Percentiles rank a stretch among this genome's conserved stretches.
Conservation (phyloP, 2,113 vertebrate genomes). For the Mesoclemmys tuberculata region DNA sequence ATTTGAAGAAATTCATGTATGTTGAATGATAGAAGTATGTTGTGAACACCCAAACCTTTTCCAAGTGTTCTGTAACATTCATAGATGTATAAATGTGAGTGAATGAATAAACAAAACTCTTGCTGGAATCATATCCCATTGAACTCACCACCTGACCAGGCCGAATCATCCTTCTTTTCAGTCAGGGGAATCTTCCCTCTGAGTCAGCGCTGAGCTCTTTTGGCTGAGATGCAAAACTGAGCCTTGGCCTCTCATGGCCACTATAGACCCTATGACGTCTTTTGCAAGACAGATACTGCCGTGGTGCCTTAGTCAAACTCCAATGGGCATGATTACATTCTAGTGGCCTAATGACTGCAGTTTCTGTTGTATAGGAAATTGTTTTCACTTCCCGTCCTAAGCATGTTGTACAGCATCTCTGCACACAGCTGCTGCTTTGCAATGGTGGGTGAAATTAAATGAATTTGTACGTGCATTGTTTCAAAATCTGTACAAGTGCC, state of each 20-base stretch:
- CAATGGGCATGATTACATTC: neutral
- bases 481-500: neutral
- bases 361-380: neutral
- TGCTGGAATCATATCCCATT: neutral
- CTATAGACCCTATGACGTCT: neutral
- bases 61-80: neutral
- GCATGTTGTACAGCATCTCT: constrained; percentile 1
- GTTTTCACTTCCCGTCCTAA: neutral
- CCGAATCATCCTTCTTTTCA: neutral
- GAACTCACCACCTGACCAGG: neutral
- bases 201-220: too few species aligned
- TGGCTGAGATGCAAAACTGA: too few species aligned
- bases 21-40: neutral
- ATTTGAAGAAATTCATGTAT: neutral
- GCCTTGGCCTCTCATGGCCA: too few species aligned
- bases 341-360: neutral
- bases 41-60: neutral
- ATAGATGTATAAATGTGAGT: neutral
- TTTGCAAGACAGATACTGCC: neutral
- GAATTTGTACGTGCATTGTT: neutral
- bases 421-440: neutral
- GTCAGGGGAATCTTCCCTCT: too few species aligned
- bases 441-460: neutral
- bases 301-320: neutral
- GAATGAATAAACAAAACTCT: neutral